Evolutionary conservation across 2,888 invertebrate species (phyloP).

Genomic region (Lasioglossum leucozonium): DNA sequence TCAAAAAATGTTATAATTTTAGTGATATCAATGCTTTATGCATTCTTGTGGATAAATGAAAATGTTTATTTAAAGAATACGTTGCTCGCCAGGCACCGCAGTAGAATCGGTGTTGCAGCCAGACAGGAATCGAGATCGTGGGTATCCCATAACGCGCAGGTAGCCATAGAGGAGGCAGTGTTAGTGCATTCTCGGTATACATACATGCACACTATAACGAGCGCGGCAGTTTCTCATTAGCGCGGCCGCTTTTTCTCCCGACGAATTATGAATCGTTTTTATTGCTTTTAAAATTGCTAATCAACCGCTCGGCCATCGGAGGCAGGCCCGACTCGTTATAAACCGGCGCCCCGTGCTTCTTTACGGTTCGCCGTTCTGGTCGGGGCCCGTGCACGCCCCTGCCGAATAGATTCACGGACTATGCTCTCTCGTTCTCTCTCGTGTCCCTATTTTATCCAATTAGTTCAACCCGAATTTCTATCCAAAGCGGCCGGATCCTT

Average conservation of each 20-base stretch:
- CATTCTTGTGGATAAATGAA: too few relatives aligned
- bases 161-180: conserved; percentile 24
- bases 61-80: neutral
- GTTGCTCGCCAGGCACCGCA: neutral
- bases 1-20: too few relatives aligned
- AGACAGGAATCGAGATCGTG: conserved; percentile 22
- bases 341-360: conserved; percentile 43
- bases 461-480: conserved; percentile 2
- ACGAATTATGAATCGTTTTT: conserved; percentile 79
- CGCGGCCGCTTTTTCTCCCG: conserved; percentile 75
- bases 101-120: conserved; percentile 17
- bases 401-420: conserved; percentile 16
- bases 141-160: conserved; percentile 59
- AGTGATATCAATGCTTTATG: too few relatives aligned
- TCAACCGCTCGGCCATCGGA: conserved; percentile 71
- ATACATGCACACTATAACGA: conserved; percentile 62
- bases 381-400: conserved; percentile 42
- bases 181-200: neutral
- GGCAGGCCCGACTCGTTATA: conserved; percentile 68
- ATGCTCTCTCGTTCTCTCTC: neutral
- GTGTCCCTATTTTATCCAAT: conserved; percentile 13
- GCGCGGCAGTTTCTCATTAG: conserved; percentile 79
- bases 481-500: neutral
- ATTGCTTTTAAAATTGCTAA: conserved; percentile 80
- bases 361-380: conserved; percentile 35